phyloP scores from a whole-genome alignment of 2,797 vertebrate species.

The Uromys caudimaculatus region DNA sequence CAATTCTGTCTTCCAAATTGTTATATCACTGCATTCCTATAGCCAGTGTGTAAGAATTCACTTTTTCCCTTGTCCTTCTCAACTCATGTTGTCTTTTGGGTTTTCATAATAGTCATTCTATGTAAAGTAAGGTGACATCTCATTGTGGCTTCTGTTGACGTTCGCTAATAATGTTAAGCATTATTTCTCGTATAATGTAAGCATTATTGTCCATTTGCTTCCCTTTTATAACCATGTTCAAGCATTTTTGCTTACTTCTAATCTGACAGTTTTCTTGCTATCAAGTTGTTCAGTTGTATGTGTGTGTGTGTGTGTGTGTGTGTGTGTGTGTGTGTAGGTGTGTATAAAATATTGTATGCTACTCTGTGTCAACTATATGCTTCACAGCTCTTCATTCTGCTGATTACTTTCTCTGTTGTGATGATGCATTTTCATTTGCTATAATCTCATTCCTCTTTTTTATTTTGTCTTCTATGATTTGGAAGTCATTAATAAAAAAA shows the following conservation, averaged over 20 bases:
- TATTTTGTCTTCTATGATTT: not conserved
- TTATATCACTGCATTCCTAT: not conserved
- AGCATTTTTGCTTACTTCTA: not conserved
- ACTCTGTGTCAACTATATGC: not conserved
- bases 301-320: not conserved
- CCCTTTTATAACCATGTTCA: not conserved
- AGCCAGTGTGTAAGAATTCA: not conserved
- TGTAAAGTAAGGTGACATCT: not conserved
- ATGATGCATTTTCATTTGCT: not conserved
- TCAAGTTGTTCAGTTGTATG: not conserved
- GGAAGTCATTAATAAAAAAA: not conserved
- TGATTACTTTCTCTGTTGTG: not conserved
- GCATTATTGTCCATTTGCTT: not conserved
- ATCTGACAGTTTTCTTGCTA: not conserved
- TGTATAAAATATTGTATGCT: not conserved
- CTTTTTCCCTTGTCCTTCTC: not conserved
- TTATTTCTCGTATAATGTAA: not conserved
- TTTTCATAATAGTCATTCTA: not conserved
- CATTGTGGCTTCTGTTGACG: not conserved
- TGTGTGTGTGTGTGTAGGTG: not conserved
- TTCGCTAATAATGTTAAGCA: not conserved
- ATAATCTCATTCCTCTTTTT: not conserved
- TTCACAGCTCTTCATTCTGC: not conserved
- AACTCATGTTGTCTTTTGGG: not conserved
- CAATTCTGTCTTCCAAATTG: not conserved